Conservation (phyloP, 37 sponge, comb jelly and placozoan species). For the Axinella damicornis region DNA sequence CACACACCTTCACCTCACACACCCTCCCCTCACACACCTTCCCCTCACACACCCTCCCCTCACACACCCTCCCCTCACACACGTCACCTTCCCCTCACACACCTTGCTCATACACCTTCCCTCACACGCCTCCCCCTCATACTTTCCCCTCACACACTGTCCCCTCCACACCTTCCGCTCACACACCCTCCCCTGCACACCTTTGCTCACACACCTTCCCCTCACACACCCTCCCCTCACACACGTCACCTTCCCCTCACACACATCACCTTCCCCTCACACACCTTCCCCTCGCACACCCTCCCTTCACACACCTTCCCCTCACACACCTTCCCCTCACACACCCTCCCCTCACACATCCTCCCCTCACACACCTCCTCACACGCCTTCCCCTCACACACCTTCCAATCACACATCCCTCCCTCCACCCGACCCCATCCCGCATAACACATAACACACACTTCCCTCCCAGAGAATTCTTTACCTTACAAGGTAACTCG, state of each 20-base stretch:
- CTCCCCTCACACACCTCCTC: not conserved
- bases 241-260: not conserved
- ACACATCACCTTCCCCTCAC: not conserved
- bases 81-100: too few species aligned
- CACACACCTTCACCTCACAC: not conserved
- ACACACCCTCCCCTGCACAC: not conserved
- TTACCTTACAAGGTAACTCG: conserved; percentile 19
- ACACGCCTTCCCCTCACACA: too few species aligned
- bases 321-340: not conserved
- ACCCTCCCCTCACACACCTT: not conserved
- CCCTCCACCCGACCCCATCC: too few species aligned
- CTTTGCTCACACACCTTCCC: not conserved
- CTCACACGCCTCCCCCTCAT: too few species aligned
- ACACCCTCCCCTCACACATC: not conserved
- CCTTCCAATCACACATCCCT: too few species aligned
- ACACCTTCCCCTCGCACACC: not conserved
- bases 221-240: too few species aligned
- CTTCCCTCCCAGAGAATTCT: conserved; percentile 32
- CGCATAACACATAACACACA: too few species aligned
- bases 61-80: not conserved
- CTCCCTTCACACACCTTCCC: not conserved
- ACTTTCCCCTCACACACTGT: too few species aligned
- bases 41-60: not conserved
- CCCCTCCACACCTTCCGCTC: too few species aligned
- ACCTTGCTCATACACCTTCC: not conserved